phyloP scores from a whole-genome alignment of 1,140 invertebrate species.

The Spodoptera frugiperda region DNA sequence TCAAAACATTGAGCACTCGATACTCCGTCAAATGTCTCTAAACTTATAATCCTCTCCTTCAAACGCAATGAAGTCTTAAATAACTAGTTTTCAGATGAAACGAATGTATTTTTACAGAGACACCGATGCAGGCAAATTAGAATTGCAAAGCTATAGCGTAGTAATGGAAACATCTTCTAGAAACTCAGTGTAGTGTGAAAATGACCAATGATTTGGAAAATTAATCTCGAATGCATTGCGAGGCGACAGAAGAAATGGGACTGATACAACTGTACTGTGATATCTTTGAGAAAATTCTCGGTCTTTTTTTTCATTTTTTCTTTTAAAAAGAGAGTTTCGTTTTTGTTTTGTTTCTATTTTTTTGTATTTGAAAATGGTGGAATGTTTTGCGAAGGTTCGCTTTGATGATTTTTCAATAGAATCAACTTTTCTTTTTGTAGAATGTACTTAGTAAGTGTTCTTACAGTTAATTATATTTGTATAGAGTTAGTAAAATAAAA shows the following conservation, averaged over 20 bases:
- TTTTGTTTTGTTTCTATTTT: background rate
- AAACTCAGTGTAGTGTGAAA: conserved; percentile 25
- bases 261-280: too few relatives aligned
- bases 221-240: conserved; percentile 43
- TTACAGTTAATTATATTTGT: background rate
- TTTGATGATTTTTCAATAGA: background rate
- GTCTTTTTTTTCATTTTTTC: too few relatives aligned
- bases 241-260: background rate
- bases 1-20: background rate
- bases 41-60: conserved; percentile 9
- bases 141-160: conserved; percentile 41
- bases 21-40: background rate
- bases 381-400: background rate
- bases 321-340: background rate
- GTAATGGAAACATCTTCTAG: conserved; percentile 43
- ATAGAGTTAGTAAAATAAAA: too few relatives aligned
- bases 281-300: too few relatives aligned
- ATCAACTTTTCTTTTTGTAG: too few relatives aligned
- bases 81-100: conserved; percentile 11
- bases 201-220: conserved; percentile 45
- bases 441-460: too few relatives aligned
- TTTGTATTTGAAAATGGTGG: background rate
- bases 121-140: conserved; percentile 30
- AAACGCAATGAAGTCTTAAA: conserved; percentile 27
- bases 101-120: conserved; percentile 34